phyloP scores from a whole-genome alignment of 2,113 vertebrate species.

The Dromaius novaehollandiae region DNA sequence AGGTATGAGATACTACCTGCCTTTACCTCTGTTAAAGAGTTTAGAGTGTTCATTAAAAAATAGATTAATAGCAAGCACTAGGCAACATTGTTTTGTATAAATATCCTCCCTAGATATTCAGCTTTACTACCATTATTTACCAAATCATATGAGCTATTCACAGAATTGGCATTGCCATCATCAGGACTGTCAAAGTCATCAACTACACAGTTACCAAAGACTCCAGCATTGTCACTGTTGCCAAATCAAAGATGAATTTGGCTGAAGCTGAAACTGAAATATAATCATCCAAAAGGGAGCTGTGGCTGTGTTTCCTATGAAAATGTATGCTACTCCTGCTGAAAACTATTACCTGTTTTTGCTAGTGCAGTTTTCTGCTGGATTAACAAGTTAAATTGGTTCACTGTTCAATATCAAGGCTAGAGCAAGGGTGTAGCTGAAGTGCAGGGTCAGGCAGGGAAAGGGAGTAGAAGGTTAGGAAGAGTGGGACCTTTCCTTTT shows the following conservation, averaged over 20 bases:
- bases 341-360: neutral
- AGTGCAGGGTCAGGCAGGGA: neutral
- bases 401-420: neutral
- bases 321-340: neutral
- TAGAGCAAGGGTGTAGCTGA: neutral
- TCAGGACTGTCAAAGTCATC: neutral
- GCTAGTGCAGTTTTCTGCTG: neutral
- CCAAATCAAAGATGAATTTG: neutral
- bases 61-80: neutral
- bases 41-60: neutral
- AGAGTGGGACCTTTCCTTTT: neutral
- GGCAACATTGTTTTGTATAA: neutral
- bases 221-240: neutral
- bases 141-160: neutral
- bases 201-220: neutral
- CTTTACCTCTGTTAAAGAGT: neutral
- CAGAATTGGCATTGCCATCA: neutral
- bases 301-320: neutral
- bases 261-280: neutral
- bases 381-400: neutral
- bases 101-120: neutral
- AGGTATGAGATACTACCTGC: neutral
- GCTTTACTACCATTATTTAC: neutral
- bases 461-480: neutral
- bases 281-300: neutral